Percentiles rank a stretch among this genome's conserved stretches.
phyloP scores from a whole-genome alignment of 2,113 vertebrate species.

The Mormyrus lacerda region DNA sequence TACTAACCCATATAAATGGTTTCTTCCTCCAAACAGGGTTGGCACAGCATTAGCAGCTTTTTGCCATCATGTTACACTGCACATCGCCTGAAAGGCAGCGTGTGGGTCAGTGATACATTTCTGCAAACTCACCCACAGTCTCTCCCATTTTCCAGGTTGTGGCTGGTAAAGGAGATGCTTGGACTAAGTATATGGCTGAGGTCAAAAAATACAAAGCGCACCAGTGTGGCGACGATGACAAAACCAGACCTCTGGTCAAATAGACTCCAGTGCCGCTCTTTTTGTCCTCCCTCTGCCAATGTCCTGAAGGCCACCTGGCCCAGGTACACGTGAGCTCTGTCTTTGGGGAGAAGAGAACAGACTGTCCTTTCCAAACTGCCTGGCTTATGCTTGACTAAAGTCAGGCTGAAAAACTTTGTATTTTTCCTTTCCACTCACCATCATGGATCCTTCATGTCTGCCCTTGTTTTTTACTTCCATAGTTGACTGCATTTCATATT shows the following conservation, averaged over 20 bases:
- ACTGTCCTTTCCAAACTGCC: neutral
- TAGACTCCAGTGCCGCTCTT: constrained; percentile 44
- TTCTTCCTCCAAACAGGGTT: neutral
- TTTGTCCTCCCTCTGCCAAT: neutral
- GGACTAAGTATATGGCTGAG: constrained; percentile 95
- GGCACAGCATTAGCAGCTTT: neutral
- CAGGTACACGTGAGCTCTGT: constrained; percentile 25
- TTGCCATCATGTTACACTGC: neutral
- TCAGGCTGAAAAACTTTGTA: neutral
- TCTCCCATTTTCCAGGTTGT: constrained; percentile 54
- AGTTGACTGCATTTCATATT: constrained; percentile 31
- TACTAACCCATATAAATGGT: neutral
- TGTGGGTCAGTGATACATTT: neutral
- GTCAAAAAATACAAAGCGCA: constrained; percentile 97
- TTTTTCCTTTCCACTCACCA: neutral
- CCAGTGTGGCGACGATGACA: constrained; percentile 91
- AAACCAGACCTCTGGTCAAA: constrained; percentile 91
- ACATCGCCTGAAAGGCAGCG: neutral
- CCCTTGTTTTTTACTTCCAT: constrained; percentile 19
- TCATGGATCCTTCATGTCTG: neutral
- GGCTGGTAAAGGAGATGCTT: constrained; percentile 85
- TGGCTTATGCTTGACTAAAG: constrained; percentile 2
- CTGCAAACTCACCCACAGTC: neutral
- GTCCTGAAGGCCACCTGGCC: constrained; percentile 13
- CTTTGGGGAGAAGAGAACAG: constrained; percentile 29